These are phyloP conservation scores for Macaca nemestrina DNA, from an alignment of 2,113 vertebrate genomes.

Conservation along the genomic window DNA sequence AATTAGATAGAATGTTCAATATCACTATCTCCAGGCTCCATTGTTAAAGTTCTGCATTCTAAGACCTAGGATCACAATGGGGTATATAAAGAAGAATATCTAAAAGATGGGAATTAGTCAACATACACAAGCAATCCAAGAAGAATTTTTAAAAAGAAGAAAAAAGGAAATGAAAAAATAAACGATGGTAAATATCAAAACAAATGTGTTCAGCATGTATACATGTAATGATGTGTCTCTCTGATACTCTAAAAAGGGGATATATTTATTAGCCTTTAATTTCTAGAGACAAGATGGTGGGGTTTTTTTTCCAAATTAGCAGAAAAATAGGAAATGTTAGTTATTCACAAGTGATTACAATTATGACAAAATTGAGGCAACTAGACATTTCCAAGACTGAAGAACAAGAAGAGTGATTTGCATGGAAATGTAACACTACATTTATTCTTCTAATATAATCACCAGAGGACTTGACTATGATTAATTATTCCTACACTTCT, in stretches of 20 bases:
- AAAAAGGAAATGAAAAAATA: not conserved
- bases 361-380: not conserved
- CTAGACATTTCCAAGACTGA: not conserved
- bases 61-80: not conserved
- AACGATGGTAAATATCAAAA: not conserved
- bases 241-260: not conserved
- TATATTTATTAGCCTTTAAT: not conserved
- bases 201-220: not conserved
- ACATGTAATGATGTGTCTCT: conserved; percentile 1
- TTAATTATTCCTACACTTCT: not conserved
- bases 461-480: not conserved
- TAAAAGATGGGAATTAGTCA: not conserved
- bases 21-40: not conserved
- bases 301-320: not conserved
- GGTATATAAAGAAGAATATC: not conserved
- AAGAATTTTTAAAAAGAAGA: not conserved
- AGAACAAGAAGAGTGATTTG: not conserved
- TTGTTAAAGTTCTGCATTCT: not conserved
- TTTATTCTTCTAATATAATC: not conserved
- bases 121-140: not conserved
- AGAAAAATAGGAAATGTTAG: not conserved
- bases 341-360: conserved; percentile 13
- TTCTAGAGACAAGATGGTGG: not conserved
- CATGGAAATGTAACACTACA: not conserved
- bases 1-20: not conserved